These are phyloP conservation scores for Zosterops pallidus DNA, from an alignment of 2,113 vertebrate genomes.

Conservation along the genomic window DNA sequence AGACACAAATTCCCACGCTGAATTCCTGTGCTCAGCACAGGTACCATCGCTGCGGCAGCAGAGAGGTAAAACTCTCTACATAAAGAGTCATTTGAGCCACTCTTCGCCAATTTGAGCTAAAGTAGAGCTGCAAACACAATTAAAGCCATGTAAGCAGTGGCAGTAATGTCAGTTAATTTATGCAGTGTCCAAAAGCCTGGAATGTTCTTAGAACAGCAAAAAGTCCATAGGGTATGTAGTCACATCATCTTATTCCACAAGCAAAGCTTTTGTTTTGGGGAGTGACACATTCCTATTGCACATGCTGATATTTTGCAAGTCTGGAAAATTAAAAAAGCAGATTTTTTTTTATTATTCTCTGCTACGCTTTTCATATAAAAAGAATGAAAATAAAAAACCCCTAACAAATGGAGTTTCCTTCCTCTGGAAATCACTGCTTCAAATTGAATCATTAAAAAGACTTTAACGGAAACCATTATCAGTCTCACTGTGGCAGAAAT, in stretches of 20 bases:
- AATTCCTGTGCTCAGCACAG: not conserved
- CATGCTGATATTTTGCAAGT: not conserved
- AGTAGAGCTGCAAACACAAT: not conserved
- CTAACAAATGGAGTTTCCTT: slow-evolving; percentile 6
- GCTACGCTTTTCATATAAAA: not conserved
- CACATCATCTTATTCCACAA: not conserved
- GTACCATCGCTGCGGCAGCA: not conserved
- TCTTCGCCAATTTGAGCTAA: not conserved
- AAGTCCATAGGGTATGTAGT: not conserved
- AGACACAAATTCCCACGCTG: not conserved
- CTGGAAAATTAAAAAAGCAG: not conserved
- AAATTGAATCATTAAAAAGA: slow-evolving; percentile 51
- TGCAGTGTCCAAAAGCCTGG: not conserved
- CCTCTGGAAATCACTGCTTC: slow-evolving; percentile 7
- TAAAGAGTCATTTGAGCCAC: not conserved
- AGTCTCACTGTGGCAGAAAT: slow-evolving; percentile 18
- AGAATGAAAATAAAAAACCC: not conserved
- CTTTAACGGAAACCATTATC: slow-evolving; percentile 20
- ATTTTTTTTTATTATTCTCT: not conserved
- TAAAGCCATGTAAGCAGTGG: not conserved
- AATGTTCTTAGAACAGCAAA: not conserved
- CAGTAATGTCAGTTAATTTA: not conserved
- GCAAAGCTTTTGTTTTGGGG: not conserved
- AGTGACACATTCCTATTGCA: not conserved
- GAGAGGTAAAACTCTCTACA: not conserved